A percentile compares a stretch with the other conserved stretches of the same genome.
phyloP scores from a whole-genome alignment of 2,888 invertebrate species.

The Platycnemis pennipes region DNA sequence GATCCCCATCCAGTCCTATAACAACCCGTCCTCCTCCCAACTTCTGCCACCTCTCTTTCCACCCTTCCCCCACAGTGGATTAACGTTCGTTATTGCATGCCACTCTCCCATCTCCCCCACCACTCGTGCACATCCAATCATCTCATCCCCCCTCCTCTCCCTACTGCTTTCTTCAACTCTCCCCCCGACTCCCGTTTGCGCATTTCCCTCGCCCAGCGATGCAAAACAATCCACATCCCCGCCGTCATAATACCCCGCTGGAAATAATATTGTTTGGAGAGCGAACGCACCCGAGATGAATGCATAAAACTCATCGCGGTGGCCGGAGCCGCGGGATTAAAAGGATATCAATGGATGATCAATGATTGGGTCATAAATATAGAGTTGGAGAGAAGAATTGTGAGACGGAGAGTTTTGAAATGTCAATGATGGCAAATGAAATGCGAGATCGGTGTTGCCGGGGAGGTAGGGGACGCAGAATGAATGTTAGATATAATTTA shows the following conservation, averaged over 20 bases:
- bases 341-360: conserved; percentile 52
- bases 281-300: conserved; percentile 37
- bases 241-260: conserved; percentile 1
- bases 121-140: not conserved
- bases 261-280: conserved; percentile 63
- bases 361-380: too few relatives aligned
- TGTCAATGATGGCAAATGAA: too few relatives aligned
- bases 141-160: not conserved
- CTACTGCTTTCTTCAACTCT: not conserved
- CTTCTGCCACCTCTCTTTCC: too few relatives aligned
- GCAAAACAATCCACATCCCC: not conserved
- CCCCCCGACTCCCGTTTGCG: not conserved
- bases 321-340: conserved; percentile 40
- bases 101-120: not conserved
- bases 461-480: too few relatives aligned
- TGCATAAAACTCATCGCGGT: conserved; percentile 39
- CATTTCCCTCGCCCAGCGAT: not conserved
- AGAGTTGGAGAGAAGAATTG: too few relatives aligned
- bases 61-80: too few relatives aligned
- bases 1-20: not conserved
- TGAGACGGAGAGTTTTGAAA: too few relatives aligned
- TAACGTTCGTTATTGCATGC: not conserved
- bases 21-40: too few relatives aligned
- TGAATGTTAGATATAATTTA: too few relatives aligned
- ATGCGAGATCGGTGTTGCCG: too few relatives aligned